Base-by-base conservation (phyloP, 2,113 vertebrate species). In the Coregonus clupeaformis region DNA sequence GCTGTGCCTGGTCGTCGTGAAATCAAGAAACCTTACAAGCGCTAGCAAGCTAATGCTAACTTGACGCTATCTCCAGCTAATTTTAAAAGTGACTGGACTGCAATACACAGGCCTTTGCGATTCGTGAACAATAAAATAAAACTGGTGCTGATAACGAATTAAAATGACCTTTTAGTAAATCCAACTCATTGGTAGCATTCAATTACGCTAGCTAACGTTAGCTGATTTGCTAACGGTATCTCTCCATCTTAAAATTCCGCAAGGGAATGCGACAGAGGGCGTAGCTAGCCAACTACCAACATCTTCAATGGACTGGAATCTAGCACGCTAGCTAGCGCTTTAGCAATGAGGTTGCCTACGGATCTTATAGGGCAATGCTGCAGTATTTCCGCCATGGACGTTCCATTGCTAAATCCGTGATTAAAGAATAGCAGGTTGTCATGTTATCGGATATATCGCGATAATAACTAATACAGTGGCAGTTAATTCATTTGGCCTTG, bases 231-330 rank as follows among this genome's bases (percentile, higher is more conserved):
- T 64, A 80, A 62, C 59, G 36, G 83, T 24, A 55, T 30, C 6
- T 80, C 77, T 83, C 84, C 81, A 85, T 91, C 85, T 88, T 87
- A 85, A 88, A 86, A 89, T 85, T 85, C 87, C 82, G 83, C 88
- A 83, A 80, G 86, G 86, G 87, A 88, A 89, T 84, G 90, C 83
- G 86, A 85, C 86, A 80, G 84, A 89, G 91, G 91, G 90, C 89
- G 91, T 87, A 83, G 84, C 83, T 72, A 42, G 36, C 36, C 36
- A 36, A 36, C 36, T 59, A 67, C 63, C 72, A 20, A 57, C 64
- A 74, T 71, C 27, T 71, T 22, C 52, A 5, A 14, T 30, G 52
- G 27, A 20, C 20, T 36, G 69, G 24, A 29, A 67, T 36, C 30
- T 36, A 67, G 18, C 16, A 67, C 2, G 65, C 65, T 67, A 42